phyloP scores from a whole-genome alignment of 2,113 vertebrate species.

The rat (Rattus norvegicus) region DNA sequence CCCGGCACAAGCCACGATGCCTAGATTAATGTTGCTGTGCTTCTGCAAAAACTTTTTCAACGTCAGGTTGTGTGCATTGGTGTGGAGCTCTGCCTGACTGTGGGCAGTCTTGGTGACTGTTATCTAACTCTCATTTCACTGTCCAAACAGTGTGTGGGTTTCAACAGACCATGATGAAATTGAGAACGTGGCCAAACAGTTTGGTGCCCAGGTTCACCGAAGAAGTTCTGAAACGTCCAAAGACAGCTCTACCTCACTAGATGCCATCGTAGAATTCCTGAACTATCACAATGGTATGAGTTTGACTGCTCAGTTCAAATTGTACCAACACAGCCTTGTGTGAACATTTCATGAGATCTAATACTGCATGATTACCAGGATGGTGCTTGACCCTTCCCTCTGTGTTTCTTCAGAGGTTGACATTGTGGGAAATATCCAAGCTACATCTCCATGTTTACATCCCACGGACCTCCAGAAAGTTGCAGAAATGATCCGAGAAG shows the following conservation, averaged over 20 bases:
- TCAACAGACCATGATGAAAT: slow-evolving; percentile 97
- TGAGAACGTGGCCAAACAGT: slow-evolving; percentile 90
- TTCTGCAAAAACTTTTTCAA: not conserved
- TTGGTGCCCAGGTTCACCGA: slow-evolving; percentile 92
- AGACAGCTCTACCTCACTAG: slow-evolving; percentile 93
- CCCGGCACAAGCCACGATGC: not conserved
- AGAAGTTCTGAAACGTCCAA: slow-evolving; percentile 92
- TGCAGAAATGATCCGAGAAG: slow-evolving; percentile 89
- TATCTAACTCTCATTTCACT: slow-evolving; percentile 39
- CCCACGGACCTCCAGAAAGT: slow-evolving; percentile 92
- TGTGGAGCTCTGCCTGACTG: slow-evolving; percentile 30
- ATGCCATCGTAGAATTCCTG: slow-evolving; percentile 94
- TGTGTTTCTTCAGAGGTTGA: slow-evolving; percentile 88
- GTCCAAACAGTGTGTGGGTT: slow-evolving; percentile 92
- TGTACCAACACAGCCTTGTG: not conserved
- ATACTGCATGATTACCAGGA: not conserved
- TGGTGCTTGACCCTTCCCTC: slow-evolving; percentile 18
- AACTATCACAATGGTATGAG: slow-evolving; percentile 87
- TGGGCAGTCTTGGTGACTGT: not conserved
- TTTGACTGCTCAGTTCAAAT: slow-evolving; percentile 20
- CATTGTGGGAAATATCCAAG: slow-evolving; percentile 96
- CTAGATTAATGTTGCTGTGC: not conserved
- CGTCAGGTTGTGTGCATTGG: not conserved
- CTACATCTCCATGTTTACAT: slow-evolving; percentile 96
- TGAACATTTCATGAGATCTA: slow-evolving; percentile 40